A percentile compares a stretch with the other conserved stretches of the same genome.
phyloP scores from a whole-genome alignment of 2,888 invertebrate species.

The Philaethria dido region DNA sequence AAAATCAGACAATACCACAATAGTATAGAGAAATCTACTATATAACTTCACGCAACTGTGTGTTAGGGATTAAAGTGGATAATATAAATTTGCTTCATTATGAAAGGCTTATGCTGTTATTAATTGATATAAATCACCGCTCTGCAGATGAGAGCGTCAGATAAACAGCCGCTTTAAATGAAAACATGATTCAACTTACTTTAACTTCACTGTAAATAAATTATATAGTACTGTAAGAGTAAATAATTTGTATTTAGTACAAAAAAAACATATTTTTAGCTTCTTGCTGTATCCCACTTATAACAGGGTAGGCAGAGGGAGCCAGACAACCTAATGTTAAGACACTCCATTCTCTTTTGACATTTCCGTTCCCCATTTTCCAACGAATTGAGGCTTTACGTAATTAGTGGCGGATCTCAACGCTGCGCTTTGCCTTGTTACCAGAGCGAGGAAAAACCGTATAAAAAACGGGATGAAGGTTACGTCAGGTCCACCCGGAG shows the following conservation, averaged over 20 bases:
- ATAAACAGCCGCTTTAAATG: background rate
- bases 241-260: background rate
- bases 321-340: no score
- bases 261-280: background rate
- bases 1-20: no score
- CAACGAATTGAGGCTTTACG: no score
- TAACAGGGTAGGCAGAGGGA: no score
- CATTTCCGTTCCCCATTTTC: no score
- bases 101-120: conserved; percentile 2
- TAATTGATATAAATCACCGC: conserved; percentile 10
- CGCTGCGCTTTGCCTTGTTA: no score
- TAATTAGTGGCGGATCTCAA: no score
- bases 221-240: background rate
- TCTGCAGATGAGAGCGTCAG: background rate
- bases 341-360: no score
- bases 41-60: background rate
- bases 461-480: no score
- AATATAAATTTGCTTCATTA: conserved; percentile 8
- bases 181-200: background rate
- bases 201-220: background rate
- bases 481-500: no score
- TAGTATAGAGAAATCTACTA: background rate
- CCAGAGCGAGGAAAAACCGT: no score
- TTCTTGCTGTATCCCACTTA: no score
- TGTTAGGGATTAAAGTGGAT: conserved; percentile 3